Evolutionary conservation across 2,888 invertebrate species (phyloP).

Genomic region (Sarcophaga carnaria): DNA sequence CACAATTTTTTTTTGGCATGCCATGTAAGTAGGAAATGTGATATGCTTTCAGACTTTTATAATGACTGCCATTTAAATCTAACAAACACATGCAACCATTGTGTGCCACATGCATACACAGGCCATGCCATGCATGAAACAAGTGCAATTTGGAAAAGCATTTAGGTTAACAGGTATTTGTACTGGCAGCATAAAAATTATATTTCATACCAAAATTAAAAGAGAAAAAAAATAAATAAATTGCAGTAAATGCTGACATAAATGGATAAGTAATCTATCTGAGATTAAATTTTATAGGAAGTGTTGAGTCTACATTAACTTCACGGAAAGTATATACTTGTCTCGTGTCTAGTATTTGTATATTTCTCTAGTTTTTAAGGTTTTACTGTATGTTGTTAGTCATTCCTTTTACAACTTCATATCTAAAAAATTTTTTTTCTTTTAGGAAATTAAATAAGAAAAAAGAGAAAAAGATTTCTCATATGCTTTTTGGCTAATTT

Average conservation of each 20-base stretch:
- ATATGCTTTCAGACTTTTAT: conserved; percentile 58
- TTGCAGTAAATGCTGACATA: neutral
- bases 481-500: neutral
- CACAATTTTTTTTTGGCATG: conserved; percentile 31
- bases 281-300: too few relatives aligned
- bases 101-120: conserved; percentile 14
- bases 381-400: neutral
- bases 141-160: conserved; percentile 53
- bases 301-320: neutral
- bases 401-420: neutral
- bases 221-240: neutral
- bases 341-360: neutral
- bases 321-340: neutral
- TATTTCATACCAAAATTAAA: neutral
- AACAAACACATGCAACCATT: conserved; percentile 36
- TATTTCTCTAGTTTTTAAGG: neutral
- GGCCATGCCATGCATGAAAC: conserved; percentile 57
- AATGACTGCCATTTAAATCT: conserved; percentile 58
- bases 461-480: neutral
- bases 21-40: conserved; percentile 49
- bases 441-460: neutral
- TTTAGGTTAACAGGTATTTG: conserved; percentile 60
- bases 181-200: conserved; percentile 1
- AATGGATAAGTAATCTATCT: neutral
- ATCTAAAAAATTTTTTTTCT: neutral